Conservation (phyloP, 2,888 invertebrate species). For the Halictus ligatus region DNA sequence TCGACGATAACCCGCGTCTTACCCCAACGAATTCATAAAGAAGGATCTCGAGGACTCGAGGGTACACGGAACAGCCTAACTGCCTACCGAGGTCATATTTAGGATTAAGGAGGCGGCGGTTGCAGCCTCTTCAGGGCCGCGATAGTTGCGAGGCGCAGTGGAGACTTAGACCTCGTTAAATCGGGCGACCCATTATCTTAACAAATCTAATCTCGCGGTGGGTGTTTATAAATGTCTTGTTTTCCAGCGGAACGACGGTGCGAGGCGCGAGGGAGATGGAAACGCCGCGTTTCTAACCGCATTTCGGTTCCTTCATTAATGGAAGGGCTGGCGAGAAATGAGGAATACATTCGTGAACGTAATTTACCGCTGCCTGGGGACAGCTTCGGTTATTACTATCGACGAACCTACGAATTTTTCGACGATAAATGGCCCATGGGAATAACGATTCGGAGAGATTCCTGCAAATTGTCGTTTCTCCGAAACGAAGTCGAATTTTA, state of each 20-base stretch:
- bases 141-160: slow-evolving; percentile 67
- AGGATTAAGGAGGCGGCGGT: slow-evolving; percentile 80
- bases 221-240: slow-evolving; percentile 84
- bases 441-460: not conserved
- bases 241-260: slow-evolving; percentile 74
- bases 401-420: not conserved
- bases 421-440: not conserved
- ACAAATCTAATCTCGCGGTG: slow-evolving; percentile 84
- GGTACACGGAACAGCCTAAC: slow-evolving; percentile 54
- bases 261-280: slow-evolving; percentile 23
- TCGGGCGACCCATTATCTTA: slow-evolving; percentile 82
- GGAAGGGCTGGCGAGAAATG: slow-evolving; percentile 36
- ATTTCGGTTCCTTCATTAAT: slow-evolving; percentile 54
- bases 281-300: slow-evolving; percentile 49
- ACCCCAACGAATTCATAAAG: slow-evolving; percentile 61
- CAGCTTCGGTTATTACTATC: not conserved
- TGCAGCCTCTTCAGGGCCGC: slow-evolving; percentile 69
- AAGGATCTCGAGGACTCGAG: slow-evolving; percentile 60
- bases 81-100: slow-evolving; percentile 77
- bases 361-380: not conserved
- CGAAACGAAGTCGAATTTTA: not conserved
- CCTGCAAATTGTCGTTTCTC: not conserved
- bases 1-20: slow-evolving; percentile 32
- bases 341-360: slow-evolving; percentile 14
- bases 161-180: slow-evolving; percentile 69